Base-by-base conservation (phyloP, 2,113 vertebrate genomes). In the Malurus melanocephalus region DNA sequence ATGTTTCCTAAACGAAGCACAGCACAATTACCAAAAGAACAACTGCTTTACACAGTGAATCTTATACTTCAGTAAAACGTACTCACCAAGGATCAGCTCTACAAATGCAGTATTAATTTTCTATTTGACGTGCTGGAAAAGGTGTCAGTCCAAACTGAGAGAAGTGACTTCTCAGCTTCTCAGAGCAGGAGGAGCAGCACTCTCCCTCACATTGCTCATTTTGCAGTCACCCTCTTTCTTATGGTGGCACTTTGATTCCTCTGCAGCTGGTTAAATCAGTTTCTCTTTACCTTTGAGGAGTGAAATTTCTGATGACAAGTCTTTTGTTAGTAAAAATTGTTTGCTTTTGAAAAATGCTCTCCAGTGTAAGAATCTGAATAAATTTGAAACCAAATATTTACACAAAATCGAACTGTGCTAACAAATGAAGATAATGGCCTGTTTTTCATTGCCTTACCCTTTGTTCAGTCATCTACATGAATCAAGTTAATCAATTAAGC, bases 81-180 rank as follows among this genome's bases (percentile, higher is more conserved):
- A 81, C 45, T 49, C 83, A 80, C 35, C 13, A 40, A 90, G 60
- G 80, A 80, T 68, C 61, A 57, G 38, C 21, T 78, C 51, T 81
- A 49, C 38, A 87, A 92, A 51, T 13, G 40, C 51, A 75, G 28
- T 46, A 75, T 88, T 94, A 78, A 88, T 93, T 93, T 95, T 43
- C 84, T 91, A 30, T 83, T 87, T 95, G 93, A 89, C 35, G 74
- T 59, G 61, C 64, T 95, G 89, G 69, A 80, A 87, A 88, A 57
- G 69, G 32, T 79, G 79, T 90, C 80, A 81, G 21, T 93, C 61
- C 72, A 51, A 80, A 75, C 52, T 38, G 78, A 69, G 33, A 68
- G 53, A 20, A 10, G 55, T 38, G 56, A 20, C 10, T 84, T 65
- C 69, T 68, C 80, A 77, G 68, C 65, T 80, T 48, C 52, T 56